These are phyloP conservation scores for Neomonachus schauinslandi DNA, from an alignment of 2,113 vertebrate species.

Conservation along the genomic window DNA sequence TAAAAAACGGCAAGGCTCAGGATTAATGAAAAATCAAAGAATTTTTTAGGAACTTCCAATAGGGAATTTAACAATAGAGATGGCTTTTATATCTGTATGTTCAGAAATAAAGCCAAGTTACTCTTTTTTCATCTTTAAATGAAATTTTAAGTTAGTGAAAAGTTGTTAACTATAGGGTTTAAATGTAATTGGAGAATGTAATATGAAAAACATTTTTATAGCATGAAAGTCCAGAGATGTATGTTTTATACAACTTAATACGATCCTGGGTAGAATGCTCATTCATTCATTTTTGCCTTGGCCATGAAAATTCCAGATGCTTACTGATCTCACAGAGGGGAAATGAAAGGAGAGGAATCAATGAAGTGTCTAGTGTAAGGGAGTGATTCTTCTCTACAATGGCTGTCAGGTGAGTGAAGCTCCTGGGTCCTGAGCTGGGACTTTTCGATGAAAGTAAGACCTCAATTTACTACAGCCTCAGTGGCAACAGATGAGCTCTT, in stretches of 20 bases:
- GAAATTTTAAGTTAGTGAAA: slow-evolving; percentile 13
- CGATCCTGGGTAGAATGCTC: not conserved
- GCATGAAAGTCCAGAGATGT: not conserved
- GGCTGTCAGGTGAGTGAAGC: not conserved
- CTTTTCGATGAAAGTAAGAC: not conserved
- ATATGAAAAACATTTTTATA: not conserved
- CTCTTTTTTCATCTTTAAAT: slow-evolving; percentile 34
- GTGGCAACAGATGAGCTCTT: not conserved
- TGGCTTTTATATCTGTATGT: not conserved
- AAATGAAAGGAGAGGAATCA: not conserved
- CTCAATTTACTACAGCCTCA: not conserved
- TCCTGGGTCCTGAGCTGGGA: not conserved
- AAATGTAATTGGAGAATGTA: not conserved
- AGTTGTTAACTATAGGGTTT: not conserved
- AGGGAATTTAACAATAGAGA: slow-evolving; percentile 27
- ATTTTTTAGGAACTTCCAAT: slow-evolving; percentile 7
- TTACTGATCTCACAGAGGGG: not conserved
- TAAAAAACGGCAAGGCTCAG: not conserved
- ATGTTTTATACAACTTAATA: not conserved
- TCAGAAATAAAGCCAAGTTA: slow-evolving; percentile 43
- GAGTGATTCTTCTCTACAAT: not conserved
- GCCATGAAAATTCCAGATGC: not conserved
- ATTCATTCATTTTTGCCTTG: slow-evolving; percentile 16
- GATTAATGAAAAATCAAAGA: slow-evolving; percentile 48
- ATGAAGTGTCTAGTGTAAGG: not conserved